Conservation (phyloP, 2,797 vertebrate species). For the Enteromius mattozi region DNA sequence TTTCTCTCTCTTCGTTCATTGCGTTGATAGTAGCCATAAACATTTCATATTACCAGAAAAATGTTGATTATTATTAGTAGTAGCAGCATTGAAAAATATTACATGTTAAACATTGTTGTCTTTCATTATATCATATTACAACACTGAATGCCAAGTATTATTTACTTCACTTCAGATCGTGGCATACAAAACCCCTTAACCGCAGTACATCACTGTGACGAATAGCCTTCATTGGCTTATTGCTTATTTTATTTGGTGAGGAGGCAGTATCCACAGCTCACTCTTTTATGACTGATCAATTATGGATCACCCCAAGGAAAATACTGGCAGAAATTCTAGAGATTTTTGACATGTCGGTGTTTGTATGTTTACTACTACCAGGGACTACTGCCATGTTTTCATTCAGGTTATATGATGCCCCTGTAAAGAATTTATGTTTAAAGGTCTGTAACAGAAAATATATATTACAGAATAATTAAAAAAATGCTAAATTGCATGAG, state of each 20-base stretch:
- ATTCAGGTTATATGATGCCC: not conserved
- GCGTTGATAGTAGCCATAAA: not conserved
- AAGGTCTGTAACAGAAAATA: not conserved
- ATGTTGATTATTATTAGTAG: not conserved
- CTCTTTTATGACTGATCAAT: constrained; percentile 11
- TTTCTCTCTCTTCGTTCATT: too few species aligned
- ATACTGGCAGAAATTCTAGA: not conserved
- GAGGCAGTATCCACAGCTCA: not conserved
- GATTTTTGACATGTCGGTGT: not conserved
- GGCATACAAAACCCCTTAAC: not conserved
- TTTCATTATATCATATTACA: not conserved
- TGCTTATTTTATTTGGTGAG: constrained; percentile 9
- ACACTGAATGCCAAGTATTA: not conserved
- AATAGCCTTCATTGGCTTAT: not conserved
- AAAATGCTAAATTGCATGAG: not conserved
- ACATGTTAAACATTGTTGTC: not conserved
- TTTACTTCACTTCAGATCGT: not conserved
- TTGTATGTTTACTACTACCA: not conserved
- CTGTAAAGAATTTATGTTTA: not conserved
- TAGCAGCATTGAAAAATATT: not conserved
- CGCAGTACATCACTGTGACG: not conserved
- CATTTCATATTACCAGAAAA: not conserved
- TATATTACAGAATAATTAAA: not conserved
- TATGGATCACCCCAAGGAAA: not conserved
- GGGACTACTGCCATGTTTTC: not conserved